These are phyloP conservation scores for Antheraea mylitta DNA, from an alignment of 1,140 invertebrate genomes.

Conservation along the genomic window DNA sequence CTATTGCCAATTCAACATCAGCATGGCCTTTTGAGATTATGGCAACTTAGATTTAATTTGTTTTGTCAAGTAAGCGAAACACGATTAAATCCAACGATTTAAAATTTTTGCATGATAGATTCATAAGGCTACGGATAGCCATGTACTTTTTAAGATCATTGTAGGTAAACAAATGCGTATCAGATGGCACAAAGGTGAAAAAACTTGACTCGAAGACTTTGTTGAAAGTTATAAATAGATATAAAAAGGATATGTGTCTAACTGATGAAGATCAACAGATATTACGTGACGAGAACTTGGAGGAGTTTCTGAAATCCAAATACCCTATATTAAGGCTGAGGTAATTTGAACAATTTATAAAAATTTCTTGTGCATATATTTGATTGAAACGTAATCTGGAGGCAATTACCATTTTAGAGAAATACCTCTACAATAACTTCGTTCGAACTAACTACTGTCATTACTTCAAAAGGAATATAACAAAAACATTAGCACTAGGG, in stretches of 20 bases:
- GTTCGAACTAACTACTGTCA: too few species aligned
- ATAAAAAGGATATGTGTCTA: constrained; percentile 37
- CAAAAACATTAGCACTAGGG: too few species aligned
- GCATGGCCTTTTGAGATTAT: too few species aligned
- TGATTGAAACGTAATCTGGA: too few species aligned
- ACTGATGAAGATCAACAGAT: constrained; percentile 28
- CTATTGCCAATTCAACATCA: too few species aligned
- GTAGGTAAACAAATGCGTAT: constrained; percentile 44
- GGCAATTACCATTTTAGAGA: too few species aligned
- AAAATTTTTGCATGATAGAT: not conserved
- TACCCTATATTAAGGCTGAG: constrained; percentile 45
- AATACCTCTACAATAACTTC: too few species aligned
- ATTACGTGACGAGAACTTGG: constrained; percentile 31
- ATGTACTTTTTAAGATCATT: constrained; percentile 2
- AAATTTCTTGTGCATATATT: too few species aligned
- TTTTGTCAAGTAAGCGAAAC: not conserved
- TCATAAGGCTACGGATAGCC: too few species aligned
- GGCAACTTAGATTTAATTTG: too few species aligned
- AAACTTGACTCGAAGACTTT: constrained; percentile 24
- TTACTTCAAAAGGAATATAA: too few species aligned
- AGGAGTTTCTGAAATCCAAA: constrained; percentile 38
- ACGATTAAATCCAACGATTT: not conserved
- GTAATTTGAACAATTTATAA: constrained; percentile 17
- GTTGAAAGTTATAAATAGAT: constrained; percentile 37
- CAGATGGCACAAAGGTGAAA: constrained; percentile 16